Percentiles rank a stretch among this genome's conserved stretches.
Evolutionary conservation across 2,113 vertebrate species (phyloP).

Genomic region (Lota lota): DNA sequence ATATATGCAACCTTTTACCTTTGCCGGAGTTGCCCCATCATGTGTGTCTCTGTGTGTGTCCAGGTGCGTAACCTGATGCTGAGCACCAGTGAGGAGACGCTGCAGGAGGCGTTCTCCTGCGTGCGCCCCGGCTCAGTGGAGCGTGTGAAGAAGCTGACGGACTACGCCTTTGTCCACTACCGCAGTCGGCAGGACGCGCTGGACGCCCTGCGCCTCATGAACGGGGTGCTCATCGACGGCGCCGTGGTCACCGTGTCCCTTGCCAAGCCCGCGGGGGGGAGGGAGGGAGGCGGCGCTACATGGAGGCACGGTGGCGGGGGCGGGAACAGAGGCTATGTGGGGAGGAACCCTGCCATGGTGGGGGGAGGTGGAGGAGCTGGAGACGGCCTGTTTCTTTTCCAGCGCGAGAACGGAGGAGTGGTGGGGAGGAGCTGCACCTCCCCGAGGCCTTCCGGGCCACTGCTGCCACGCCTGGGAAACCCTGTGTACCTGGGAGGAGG

Average conservation of each 20-base stretch:
- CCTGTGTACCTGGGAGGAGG: constrained; percentile 28
- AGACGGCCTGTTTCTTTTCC: constrained; percentile 52
- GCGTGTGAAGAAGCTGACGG: constrained; percentile 89
- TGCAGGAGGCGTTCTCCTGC: constrained; percentile 84
- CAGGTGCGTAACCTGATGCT: constrained; percentile 90
- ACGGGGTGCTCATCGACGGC: constrained; percentile 86
- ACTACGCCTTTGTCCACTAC: constrained; percentile 96
- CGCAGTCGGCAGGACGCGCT: constrained; percentile 85
- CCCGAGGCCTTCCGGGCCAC: constrained; percentile 29
- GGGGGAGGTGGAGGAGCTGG: constrained; percentile 32
- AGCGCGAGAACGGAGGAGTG: constrained; percentile 62
- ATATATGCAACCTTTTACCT: not conserved
- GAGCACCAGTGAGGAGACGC: constrained; percentile 85
- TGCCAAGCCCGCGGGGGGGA: constrained; percentile 84
- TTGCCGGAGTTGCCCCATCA: not conserved
- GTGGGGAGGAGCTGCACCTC: constrained; percentile 1
- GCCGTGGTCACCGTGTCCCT: constrained; percentile 85
- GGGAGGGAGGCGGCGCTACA: constrained; percentile 44
- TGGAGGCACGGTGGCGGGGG: constrained; percentile 1
- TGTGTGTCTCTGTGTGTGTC: too few relatives aligned
- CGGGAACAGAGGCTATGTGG: not conserved
- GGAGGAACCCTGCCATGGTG: not conserved
- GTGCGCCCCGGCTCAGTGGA: constrained; percentile 88
- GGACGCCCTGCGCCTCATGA: constrained; percentile 82
- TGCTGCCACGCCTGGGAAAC: constrained; percentile 67